Conservation (phyloP, 2,797 vertebrate species). For the Linurgus olivaceus region DNA sequence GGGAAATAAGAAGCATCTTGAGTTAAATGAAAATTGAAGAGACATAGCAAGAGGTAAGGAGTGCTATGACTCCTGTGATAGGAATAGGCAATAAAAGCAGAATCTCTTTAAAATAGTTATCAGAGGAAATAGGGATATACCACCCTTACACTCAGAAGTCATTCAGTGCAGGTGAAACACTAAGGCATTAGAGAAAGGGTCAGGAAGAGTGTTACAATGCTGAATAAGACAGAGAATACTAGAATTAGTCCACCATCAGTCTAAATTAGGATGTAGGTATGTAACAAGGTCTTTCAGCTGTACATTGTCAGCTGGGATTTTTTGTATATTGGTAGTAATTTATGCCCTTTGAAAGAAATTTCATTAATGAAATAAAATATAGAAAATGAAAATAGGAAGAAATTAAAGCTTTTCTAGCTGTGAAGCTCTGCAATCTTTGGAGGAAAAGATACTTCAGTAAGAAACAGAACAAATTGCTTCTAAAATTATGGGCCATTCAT, state of each 20-base stretch:
- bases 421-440: neutral
- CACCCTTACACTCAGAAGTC: neutral
- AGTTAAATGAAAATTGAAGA: slow-evolving; percentile 23
- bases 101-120: slow-evolving; percentile 14
- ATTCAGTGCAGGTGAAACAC: neutral
- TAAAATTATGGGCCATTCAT: neutral
- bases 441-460: neutral
- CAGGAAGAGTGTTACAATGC: neutral
- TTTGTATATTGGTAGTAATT: neutral
- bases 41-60: neutral
- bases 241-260: neutral
- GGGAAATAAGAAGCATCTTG: neutral
- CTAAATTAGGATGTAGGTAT: neutral
- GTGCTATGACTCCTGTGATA: neutral
- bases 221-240: neutral
- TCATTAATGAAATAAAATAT: neutral
- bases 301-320: neutral
- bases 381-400: neutral
- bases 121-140: neutral
- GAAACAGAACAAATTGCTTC: neutral
- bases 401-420: neutral
- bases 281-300: neutral
- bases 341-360: neutral
- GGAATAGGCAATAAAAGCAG: neutral
- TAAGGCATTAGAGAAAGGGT: neutral